phyloP scores from a whole-genome alignment of 2,888 invertebrate genomes.

The Trachelus stipa region DNA sequence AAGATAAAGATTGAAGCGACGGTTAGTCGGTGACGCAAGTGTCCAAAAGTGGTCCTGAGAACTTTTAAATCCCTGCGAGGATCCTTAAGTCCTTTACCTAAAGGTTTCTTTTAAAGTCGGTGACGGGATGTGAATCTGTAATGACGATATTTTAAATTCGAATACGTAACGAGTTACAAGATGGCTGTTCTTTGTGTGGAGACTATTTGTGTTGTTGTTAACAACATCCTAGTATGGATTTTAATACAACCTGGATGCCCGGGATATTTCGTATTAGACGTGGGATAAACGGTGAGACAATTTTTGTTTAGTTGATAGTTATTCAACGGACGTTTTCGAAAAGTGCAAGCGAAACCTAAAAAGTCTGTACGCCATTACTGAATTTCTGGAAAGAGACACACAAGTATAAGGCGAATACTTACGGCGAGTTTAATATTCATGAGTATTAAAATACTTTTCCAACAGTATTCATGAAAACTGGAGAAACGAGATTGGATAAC shows the following conservation, averaged over 20 bases:
- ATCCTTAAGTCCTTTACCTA: not conserved
- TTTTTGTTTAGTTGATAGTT: not conserved
- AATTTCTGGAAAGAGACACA: not conserved
- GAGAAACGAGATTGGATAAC: conserved; percentile 19
- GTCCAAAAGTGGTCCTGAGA: not conserved
- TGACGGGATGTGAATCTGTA: not conserved
- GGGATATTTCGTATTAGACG: not conserved
- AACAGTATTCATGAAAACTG: conserved; percentile 2
- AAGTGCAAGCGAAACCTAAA: not conserved
- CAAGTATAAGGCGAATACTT: not conserved
- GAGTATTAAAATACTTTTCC: conserved; percentile 5
- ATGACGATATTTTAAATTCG: not conserved
- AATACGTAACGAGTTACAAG: not conserved
- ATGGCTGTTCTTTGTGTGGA: not conserved
- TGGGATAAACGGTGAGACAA: not conserved
- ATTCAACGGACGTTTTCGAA: not conserved
- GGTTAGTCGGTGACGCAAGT: not conserved
- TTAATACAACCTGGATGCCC: not conserved
- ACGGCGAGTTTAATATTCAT: conserved; percentile 1
- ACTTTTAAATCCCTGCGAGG: not conserved
- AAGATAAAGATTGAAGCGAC: not conserved
- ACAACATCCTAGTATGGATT: not conserved
- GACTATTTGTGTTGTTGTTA: not conserved
- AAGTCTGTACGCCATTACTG: not conserved
- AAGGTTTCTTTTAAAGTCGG: not conserved